A percentile compares a stretch with the other conserved stretches of the same genome.
Conservation (phyloP, 2,888 invertebrate species). For the Apeira syringaria region DNA sequence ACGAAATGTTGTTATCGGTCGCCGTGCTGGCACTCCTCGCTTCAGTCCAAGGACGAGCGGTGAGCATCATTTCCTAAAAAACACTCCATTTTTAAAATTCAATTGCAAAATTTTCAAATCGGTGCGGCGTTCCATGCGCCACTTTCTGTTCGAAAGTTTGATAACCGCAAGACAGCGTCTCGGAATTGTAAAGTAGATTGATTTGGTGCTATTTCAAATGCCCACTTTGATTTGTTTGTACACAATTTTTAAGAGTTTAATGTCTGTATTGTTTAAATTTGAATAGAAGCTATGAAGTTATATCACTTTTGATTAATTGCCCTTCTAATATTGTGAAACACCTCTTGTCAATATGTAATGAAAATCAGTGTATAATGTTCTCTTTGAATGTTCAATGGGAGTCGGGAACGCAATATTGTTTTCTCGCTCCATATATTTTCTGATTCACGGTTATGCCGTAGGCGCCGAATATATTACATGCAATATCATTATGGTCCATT, state of each 20-base stretch:
- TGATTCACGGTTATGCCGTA: conserved; percentile 29
- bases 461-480: conserved; percentile 9
- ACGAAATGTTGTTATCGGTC: conserved; percentile 70
- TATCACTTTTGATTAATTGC: background rate
- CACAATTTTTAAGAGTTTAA: background rate
- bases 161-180: conserved; percentile 16
- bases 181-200: conserved; percentile 12
- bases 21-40: conserved; percentile 69
- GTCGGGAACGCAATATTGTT: conserved; percentile 23
- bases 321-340: conserved; percentile 1
- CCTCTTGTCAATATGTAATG: background rate
- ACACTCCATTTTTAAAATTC: background rate
- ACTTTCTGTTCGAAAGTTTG: conserved; percentile 35
- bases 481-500: conserved; percentile 12
- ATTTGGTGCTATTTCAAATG: background rate
- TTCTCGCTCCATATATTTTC: conserved; percentile 28
- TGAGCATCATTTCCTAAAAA: conserved; percentile 55
- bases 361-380: conserved; percentile 2
- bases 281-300: background rate
- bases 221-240: background rate
- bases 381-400: conserved; percentile 15
- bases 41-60: conserved; percentile 77
- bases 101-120: background rate
- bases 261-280: background rate
- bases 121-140: conserved; percentile 25